Conservation (phyloP, 2,113 vertebrate species). For the Plotosus lineatus region DNA sequence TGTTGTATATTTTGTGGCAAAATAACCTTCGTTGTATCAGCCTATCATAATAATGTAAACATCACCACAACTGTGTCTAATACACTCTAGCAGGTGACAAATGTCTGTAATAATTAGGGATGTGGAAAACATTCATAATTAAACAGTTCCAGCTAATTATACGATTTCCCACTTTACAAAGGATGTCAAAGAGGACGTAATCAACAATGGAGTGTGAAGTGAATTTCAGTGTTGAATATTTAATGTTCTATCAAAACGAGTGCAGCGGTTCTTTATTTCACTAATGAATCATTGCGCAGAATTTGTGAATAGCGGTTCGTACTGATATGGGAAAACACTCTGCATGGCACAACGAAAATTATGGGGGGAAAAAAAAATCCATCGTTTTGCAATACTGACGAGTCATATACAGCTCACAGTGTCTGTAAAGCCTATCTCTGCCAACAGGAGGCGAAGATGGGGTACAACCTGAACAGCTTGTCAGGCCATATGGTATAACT, state of each 20-base stretch:
- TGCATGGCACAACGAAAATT: too few species aligned
- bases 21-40: background rate
- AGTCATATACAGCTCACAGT: too few species aligned
- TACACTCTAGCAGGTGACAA: constrained; percentile 2
- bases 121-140: constrained; percentile 25
- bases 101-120: constrained; percentile 10
- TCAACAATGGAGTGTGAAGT: constrained; percentile 27
- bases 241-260: background rate
- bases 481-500: too few species aligned
- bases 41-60: background rate
- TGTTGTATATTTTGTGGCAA: background rate
- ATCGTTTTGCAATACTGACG: too few species aligned
- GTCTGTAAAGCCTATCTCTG: too few species aligned
- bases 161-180: constrained; percentile 14
- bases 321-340: background rate
- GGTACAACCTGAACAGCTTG: too few species aligned
- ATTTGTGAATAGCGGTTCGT: too few species aligned
- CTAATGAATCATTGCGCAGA: background rate
- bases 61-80: background rate
- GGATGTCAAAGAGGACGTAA: constrained; percentile 5
- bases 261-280: background rate
- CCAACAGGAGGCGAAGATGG: too few species aligned
- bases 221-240: constrained; percentile 10
- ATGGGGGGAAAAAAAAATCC: too few species aligned
- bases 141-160: constrained; percentile 28